Base-by-base conservation (phyloP, 2,113 vertebrate species). In the Rhynchomys soricoides region DNA sequence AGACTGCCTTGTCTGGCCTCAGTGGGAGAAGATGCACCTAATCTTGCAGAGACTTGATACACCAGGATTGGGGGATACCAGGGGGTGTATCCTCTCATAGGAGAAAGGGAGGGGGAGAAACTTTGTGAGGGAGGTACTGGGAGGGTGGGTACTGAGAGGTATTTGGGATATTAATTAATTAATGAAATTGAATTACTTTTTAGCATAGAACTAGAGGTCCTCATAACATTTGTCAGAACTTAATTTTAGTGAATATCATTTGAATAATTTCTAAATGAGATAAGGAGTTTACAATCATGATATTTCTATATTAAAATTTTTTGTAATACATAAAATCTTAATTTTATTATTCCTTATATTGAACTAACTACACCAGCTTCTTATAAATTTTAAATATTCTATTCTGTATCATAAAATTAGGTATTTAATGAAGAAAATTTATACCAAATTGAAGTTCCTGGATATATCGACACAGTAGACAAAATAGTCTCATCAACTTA, bases 401-500 rank as follows among this genome's bases (percentile, higher is more conserved):
- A 94, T 96, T 98, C 98, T 89, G 59, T 40, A 82, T 94, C 94
- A 93, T 94, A 90, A 98, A 98, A 98, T 88, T 98, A 97, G 97
- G 95, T 98, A 98, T 66, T 88, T 78, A 94, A 98, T 92, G 87
- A 96, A 97, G 91, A 97, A 98, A 98, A 98, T 96, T 98, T 96
- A 97, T 93, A 98, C 95, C 90, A 97, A 98, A 95, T 96, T 97
- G 89, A 88, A 95, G 83, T 86, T 97, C 93, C 78, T 97, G 89
- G 96, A 96, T 89, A 96, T 70, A 97, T 83, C 96, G 91, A 96
- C 96, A 97, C 90, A 96, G 66, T 96, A 98, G 98, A 98, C 98
- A 98, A 98, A 98, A 98, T 98, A 97, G 97, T 98, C 97, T 98
- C 97, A 97, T 98, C 97, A 97, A 68, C 95, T 77, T 90, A 97